A percentile compares a stretch with the other conserved stretches of the same genome.
phyloP scores from a whole-genome alignment of 1,140 invertebrate species.

The Euura lappo region DNA sequence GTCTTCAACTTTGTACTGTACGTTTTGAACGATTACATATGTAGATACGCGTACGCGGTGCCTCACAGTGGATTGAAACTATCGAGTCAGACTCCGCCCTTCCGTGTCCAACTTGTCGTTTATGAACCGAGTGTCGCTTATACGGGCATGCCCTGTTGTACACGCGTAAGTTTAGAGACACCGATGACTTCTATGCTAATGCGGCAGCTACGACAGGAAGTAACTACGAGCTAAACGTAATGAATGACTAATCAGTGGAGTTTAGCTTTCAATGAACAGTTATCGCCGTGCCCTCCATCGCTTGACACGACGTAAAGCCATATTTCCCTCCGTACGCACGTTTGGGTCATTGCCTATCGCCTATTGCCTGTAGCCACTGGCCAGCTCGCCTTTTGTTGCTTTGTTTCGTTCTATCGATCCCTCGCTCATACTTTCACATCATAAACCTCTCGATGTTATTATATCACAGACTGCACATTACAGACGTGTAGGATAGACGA shows the following conservation, averaged over 20 bases:
- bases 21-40: too few species aligned
- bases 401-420: too few species aligned
- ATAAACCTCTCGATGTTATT: too few species aligned
- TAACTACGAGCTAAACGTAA: constrained; percentile 9
- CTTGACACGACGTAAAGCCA: not conserved
- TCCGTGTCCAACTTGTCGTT: not conserved
- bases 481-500: too few species aligned
- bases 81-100: not conserved
- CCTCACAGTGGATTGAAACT: too few species aligned
- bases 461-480: too few species aligned
- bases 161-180: not conserved
- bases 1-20: too few species aligned
- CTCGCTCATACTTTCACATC: too few species aligned
- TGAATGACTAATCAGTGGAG: constrained; percentile 11
- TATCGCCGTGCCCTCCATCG: not conserved
- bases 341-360: too few species aligned
- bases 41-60: too few species aligned
- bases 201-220: constrained; percentile 9
- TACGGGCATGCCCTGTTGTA: constrained; percentile 1
- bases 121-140: not conserved
- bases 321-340: not conserved
- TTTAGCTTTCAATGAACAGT: constrained; percentile 8
- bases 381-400: too few species aligned
- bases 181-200: constrained; percentile 9
- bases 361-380: too few species aligned